These are phyloP conservation scores for Pantherophis guttatus DNA, from an alignment of 2,113 vertebrate genomes.

Conservation along the genomic window DNA sequence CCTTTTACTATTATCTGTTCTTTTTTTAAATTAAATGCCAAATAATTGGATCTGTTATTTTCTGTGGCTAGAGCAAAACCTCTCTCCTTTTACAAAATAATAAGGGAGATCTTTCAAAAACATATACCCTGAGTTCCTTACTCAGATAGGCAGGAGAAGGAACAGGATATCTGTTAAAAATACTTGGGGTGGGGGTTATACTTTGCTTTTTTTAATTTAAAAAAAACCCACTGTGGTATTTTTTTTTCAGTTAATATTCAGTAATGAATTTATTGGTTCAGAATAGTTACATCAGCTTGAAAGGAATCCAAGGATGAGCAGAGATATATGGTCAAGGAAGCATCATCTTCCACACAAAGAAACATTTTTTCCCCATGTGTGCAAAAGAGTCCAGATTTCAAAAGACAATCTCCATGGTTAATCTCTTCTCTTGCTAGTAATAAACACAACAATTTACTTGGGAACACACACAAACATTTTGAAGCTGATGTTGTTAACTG, in stretches of 20 bases:
- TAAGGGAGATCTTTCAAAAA: not conserved
- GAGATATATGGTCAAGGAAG: not conserved
- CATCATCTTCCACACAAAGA: not conserved
- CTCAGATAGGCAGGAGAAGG: not conserved
- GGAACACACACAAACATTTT: conserved; percentile 28
- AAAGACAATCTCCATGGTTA: conserved; percentile 37
- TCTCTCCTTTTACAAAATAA: not conserved
- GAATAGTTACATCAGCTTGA: not conserved
- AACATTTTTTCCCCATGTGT: conserved; percentile 27
- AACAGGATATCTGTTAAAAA: not conserved
- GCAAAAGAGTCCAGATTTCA: conserved; percentile 53
- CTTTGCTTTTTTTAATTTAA: not conserved
- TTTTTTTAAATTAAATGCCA: not conserved
- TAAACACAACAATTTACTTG: conserved; percentile 42
- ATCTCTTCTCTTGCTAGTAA: not conserved
- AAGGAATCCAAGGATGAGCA: conserved; percentile 13
- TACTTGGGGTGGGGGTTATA: not conserved
- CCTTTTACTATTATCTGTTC: not conserved
- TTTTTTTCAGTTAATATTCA: not conserved
- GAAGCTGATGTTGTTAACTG: conserved; percentile 28
- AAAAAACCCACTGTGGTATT: not conserved
- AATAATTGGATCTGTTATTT: not conserved
- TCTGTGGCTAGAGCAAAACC: not conserved
- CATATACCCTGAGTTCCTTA: not conserved
- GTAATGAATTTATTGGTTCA: not conserved